phyloP scores from a whole-genome alignment of 2,797 vertebrate genomes.

The Pelochelys cantorii region DNA sequence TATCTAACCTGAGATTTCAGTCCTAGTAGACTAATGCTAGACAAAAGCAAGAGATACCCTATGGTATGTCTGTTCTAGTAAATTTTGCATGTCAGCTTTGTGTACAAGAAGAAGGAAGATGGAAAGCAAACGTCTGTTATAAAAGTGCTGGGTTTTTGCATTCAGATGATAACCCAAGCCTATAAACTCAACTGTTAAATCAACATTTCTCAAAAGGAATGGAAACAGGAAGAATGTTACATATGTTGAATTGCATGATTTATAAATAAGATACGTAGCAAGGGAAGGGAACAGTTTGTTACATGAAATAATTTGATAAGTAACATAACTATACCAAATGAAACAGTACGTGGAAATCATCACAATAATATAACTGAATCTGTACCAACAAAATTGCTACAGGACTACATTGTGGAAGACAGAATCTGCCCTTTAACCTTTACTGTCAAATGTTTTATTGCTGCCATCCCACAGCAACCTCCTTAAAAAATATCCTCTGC shows the following conservation, averaged over 20 bases:
- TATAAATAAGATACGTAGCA: background rate
- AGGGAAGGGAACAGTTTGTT: background rate
- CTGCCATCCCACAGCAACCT: background rate
- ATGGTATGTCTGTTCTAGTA: background rate
- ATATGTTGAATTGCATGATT: background rate
- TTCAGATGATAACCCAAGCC: conserved; percentile 3
- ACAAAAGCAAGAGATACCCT: background rate
- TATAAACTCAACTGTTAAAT: background rate
- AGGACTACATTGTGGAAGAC: background rate
- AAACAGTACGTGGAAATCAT: background rate
- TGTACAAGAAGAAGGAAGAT: background rate
- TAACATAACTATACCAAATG: background rate
- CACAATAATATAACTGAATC: background rate
- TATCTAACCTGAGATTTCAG: background rate
- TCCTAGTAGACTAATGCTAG: background rate
- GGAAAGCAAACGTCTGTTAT: background rate
- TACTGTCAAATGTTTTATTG: background rate
- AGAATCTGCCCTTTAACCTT: background rate
- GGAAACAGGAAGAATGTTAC: background rate
- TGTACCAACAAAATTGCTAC: background rate
- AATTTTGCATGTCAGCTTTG: background rate
- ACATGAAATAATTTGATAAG: background rate
- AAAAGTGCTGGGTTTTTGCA: background rate
- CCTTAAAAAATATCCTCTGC: background rate
- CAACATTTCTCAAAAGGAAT: background rate